These are phyloP conservation scores for Trochalopteron elliotii DNA, from an alignment of 2,113 vertebrate genomes.

Conservation along the genomic window DNA sequence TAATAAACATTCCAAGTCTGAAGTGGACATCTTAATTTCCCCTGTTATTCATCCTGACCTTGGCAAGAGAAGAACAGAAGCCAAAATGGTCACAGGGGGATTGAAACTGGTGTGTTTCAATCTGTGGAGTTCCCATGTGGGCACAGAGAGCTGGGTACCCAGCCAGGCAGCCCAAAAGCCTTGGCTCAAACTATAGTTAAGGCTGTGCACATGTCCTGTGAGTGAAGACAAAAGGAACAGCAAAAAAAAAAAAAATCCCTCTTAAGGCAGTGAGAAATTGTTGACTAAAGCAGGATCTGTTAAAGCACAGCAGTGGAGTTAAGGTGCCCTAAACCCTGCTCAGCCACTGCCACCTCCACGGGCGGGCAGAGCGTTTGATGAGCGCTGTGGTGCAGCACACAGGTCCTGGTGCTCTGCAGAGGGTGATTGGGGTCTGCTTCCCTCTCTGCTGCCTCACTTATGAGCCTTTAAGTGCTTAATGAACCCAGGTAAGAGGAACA, in stretches of 20 bases:
- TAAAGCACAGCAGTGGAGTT: not conserved
- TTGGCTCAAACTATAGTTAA: not conserved
- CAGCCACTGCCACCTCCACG: not conserved
- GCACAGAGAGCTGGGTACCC: not conserved
- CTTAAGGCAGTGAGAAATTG: not conserved
- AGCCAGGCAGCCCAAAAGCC: not conserved
- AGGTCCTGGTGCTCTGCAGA: not conserved
- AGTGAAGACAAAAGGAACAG: not conserved
- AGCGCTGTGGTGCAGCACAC: not conserved
- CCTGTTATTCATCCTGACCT: no score
- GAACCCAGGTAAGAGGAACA: conserved; percentile 20
- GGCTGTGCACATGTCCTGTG: not conserved
- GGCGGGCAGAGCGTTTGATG: not conserved
- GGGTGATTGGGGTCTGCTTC: not conserved
- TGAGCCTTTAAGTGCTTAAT: conserved; percentile 35
- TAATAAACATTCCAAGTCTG: no score
- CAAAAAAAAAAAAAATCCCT: not conserved
- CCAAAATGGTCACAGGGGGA: no score
- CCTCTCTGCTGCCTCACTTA: not conserved
- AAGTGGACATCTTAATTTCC: no score
- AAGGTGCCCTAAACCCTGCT: not conserved
- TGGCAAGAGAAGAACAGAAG: no score
- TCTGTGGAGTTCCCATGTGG: not conserved
- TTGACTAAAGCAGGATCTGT: not conserved
- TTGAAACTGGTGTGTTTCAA: not conserved